Base-by-base conservation (phyloP, 2,888 invertebrate species). In the Chrysolina americana region DNA sequence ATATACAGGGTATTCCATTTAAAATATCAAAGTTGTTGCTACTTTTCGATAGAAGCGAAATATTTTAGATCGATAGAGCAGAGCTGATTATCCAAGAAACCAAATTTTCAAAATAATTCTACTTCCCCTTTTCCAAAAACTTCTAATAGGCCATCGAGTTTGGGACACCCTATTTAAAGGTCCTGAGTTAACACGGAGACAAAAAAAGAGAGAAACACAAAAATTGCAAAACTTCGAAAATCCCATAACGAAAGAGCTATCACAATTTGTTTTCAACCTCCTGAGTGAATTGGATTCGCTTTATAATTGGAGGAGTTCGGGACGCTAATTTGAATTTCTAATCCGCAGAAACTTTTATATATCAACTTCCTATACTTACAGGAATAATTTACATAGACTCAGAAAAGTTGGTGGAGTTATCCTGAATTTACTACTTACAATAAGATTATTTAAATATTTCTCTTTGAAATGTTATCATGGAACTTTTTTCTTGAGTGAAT, bases 361-460 rank as follows among this genome's bases (percentile, higher is more conserved):
- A 53, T 53, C 53, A 53, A 53, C 53, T 53, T 53, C 19, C 21
- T 21, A 53, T 53, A 19, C 53, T 53, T 1, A 21, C 21, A 21
- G 13, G 11, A 53, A 21, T 53, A 53, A 53, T 53, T 53, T 53
- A 17, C 53, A 53, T 53, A 21, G 53, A 53, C 23, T 17, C 53
- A 0, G 19, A 53, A 13, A 53, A 53, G 53, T 53, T 53, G 0
- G 36, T 11, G 5, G 21, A 53, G 10, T 21, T 53, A 53, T 23
- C 19, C 53, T 21, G 21, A 53, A 53, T 53, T 15, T 21, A 53
- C 53, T 21, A 53, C 53, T 23, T 13, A 53, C 53, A 53, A 21
- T 13, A 53, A 21, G 21, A 23, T 53, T 53, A 53, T 53, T 53
- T 53, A 21, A 17, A 53, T 53, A 53, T 53, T 53, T 53, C 53